Percentiles rank a stretch among this genome's conserved stretches.
phyloP scores from a whole-genome alignment of 2,797 vertebrate genomes.

The Poecilia gillii region DNA sequence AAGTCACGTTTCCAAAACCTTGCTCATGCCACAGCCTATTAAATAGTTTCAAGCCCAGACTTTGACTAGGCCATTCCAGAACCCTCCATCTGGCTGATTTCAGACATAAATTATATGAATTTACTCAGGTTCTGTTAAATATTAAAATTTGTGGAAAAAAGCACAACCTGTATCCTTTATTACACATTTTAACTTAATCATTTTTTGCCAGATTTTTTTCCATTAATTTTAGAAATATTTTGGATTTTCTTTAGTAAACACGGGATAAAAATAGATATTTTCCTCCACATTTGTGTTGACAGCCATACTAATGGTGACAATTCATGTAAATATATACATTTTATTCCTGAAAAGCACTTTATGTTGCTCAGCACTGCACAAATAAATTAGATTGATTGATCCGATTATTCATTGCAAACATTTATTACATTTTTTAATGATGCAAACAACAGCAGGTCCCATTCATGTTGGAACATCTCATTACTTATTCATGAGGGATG shows the following conservation, averaged over 20 bases:
- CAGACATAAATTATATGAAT: not conserved
- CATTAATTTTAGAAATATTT: not conserved
- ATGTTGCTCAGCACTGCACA: not conserved
- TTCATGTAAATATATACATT: not conserved
- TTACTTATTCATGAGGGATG: slow-evolving; percentile 68
- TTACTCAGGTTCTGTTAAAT: not conserved
- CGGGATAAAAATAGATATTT: not conserved
- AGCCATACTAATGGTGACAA: not conserved
- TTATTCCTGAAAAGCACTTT: not conserved
- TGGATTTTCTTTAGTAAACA: not conserved
- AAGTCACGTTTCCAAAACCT: no score
- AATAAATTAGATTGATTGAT: slow-evolving; percentile 4
- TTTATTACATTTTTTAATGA: slow-evolving; percentile 83
- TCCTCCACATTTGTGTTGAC: not conserved
- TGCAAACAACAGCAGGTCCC: slow-evolving; percentile 78
- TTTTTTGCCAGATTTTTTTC: not conserved
- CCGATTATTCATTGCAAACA: slow-evolving; percentile 83
- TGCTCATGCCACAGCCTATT: not conserved
- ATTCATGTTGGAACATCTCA: slow-evolving; percentile 72
- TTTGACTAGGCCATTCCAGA: not conserved
- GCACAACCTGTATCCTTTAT: no score
- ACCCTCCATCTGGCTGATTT: not conserved
- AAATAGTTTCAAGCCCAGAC: not conserved
- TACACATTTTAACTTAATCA: not conserved
- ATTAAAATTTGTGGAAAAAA: not conserved